Conservation (phyloP, 2,888 invertebrate species). For the Cecidostiba fungosa region DNA sequence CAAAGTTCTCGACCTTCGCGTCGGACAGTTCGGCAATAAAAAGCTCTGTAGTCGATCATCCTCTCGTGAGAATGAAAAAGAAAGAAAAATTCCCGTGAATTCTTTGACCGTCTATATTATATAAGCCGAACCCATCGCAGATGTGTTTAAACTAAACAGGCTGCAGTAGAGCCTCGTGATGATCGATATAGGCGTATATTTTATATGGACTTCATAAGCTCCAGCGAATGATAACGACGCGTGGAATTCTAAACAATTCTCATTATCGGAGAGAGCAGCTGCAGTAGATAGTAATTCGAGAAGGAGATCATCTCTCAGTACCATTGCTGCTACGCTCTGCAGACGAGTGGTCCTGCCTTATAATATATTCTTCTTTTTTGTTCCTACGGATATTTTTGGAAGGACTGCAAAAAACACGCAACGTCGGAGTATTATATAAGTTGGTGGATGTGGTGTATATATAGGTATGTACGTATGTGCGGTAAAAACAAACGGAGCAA, state of each 20-base stretch:
- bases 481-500: background rate
- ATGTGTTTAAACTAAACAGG: too few species aligned
- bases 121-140: background rate
- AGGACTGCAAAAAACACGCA: background rate
- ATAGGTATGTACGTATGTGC: background rate
- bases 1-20: too few species aligned
- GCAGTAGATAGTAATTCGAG: background rate
- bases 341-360: background rate
- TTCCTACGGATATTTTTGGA: background rate
- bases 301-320: background rate
- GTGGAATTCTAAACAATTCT: background rate
- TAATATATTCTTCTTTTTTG: background rate
- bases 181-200: too few species aligned
- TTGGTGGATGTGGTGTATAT: background rate
- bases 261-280: background rate
- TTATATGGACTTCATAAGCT: background rate
- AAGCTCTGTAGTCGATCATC: background rate
- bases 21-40: background rate
- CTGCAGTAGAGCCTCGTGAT: background rate
- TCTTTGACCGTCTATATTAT: too few species aligned
- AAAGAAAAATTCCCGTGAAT: too few species aligned
- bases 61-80: too few species aligned
- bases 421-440: background rate
- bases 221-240: background rate
- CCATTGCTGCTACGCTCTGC: background rate